Evolutionary conservation across 2,888 invertebrate species (phyloP).

Genomic region (Myopa testacea): DNA sequence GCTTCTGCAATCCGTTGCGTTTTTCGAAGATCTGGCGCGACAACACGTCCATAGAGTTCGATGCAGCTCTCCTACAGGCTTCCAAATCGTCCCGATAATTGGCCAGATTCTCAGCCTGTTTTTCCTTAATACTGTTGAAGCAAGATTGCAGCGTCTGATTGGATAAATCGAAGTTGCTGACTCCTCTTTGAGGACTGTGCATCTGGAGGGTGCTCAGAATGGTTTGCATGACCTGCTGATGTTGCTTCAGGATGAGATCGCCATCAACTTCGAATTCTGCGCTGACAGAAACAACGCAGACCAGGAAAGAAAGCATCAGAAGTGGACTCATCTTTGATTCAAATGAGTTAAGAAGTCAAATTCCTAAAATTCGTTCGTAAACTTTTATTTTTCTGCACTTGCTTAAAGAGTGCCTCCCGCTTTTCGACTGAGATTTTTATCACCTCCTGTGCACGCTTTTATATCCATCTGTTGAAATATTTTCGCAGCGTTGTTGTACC

Average conservation of each 20-base stretch:
- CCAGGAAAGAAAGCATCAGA: neutral
- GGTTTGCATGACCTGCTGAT: neutral
- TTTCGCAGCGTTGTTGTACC: too few relatives aligned
- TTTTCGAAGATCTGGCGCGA: slow-evolving; percentile 24
- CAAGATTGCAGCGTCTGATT: neutral
- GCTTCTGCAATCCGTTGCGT: slow-evolving; percentile 46
- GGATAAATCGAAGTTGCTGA: neutral
- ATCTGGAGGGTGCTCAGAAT: neutral
- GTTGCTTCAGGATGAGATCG: neutral
- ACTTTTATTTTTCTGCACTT: too few relatives aligned
- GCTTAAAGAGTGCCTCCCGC: too few relatives aligned
- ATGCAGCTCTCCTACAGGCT: neutral
- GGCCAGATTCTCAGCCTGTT: neutral
- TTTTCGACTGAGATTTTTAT: too few relatives aligned
- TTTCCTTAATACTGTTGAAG: neutral
- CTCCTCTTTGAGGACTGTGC: neutral
- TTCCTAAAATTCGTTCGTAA: too few relatives aligned
- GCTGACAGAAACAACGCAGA: neutral
- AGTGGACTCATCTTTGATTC: neutral
- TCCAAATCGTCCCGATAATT: neutral
- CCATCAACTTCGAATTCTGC: too few relatives aligned
- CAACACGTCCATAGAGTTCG: neutral
- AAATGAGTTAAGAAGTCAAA: too few relatives aligned
- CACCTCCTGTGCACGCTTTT: too few relatives aligned
- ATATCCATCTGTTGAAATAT: too few relatives aligned